These are phyloP conservation scores for Drosophila elegans DNA, from an alignment of 1,140 invertebrate genomes.

Conservation along the genomic window DNA sequence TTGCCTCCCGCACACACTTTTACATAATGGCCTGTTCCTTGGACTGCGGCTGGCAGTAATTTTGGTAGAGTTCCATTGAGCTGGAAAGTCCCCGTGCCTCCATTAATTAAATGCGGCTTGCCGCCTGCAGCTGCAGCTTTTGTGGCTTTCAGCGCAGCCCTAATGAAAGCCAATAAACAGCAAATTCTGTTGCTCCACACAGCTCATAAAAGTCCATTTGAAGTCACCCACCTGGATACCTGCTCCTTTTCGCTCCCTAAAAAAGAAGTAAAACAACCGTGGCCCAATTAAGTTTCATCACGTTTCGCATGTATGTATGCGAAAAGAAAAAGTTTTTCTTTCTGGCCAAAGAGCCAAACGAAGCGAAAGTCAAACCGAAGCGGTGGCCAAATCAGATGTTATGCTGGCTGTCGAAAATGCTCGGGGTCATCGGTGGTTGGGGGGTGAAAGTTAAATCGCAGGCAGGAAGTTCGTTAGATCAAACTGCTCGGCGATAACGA, in stretches of 20 bases:
- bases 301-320: constrained; percentile 66
- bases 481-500: constrained; percentile 44
- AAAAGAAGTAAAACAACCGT: constrained; percentile 11
- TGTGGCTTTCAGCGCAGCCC: constrained; percentile 40
- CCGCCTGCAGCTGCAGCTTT: constrained; percentile 34
- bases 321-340: constrained; percentile 53
- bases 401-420: constrained; percentile 7
- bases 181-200: constrained; percentile 41
- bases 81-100: constrained; percentile 27
- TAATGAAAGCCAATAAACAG: constrained; percentile 69
- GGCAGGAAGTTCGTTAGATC: constrained; percentile 78
- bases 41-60: constrained; percentile 15
- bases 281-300: constrained; percentile 74
- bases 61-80: constrained; percentile 34
- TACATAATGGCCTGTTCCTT: constrained; percentile 25
- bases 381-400: constrained; percentile 38
- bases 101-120: constrained; percentile 71
- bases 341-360: constrained; percentile 53
- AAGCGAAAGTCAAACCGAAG: constrained; percentile 58
- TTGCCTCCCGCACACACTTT: constrained; percentile 26
- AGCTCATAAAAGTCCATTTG: constrained; percentile 56
- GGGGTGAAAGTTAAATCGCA: constrained; percentile 58
- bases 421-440: constrained; percentile 24
- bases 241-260: background rate
- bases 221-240: constrained; percentile 15